Evolutionary conservation across 2,113 vertebrate genomes (phyloP), one percentile per base, ranked within the genome.

Genomic region (Siniperca chuatsi): DNA sequence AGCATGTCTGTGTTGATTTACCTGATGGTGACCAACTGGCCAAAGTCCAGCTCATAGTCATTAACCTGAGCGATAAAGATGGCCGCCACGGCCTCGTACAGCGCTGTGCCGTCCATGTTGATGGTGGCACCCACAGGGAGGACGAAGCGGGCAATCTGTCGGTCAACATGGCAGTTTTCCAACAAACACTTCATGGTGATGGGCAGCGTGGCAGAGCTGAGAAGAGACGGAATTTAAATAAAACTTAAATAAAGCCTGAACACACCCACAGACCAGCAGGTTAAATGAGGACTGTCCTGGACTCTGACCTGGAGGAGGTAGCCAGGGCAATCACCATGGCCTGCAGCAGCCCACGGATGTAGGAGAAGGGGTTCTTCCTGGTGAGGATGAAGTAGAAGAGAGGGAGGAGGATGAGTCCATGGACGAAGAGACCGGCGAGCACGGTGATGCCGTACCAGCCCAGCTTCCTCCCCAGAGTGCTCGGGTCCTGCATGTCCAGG

Each of bases 41-140:
- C 97, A 6, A 98, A 93, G 90, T 98, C 97, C 84, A 98, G 93
- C 75, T 98, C 96, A 0, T 97, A 97, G 42, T 97, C 96, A 0
- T 98, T 98, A 76, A 98, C 96, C 81, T 98, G 97, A 29, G 97
- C 97, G 0, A 97, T 97, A 23, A 98, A 98, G 92, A 98, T 97
- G 48, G 97, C 96, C 0, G 97, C 97, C 2, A 97, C 97, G 0
- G 97, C 97, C 78, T 98, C 97, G 0, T 98, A 97, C 9, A 97
- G 96, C 0, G 97, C 97, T 0, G 97, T 98, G 65, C 97, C 97
- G 0, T 98, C 97, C 97, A 97, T 98, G 90, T 98, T 98, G 92
- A 97, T 98, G 81, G 97, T 98, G 76, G 97, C 97, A 0, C 97
- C 97, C 0, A 97, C 96, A 0, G 97, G 97, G 1, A 98, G 95